Conservation (phyloP, 2,888 invertebrate species). For the Oithona nana region DNA sequence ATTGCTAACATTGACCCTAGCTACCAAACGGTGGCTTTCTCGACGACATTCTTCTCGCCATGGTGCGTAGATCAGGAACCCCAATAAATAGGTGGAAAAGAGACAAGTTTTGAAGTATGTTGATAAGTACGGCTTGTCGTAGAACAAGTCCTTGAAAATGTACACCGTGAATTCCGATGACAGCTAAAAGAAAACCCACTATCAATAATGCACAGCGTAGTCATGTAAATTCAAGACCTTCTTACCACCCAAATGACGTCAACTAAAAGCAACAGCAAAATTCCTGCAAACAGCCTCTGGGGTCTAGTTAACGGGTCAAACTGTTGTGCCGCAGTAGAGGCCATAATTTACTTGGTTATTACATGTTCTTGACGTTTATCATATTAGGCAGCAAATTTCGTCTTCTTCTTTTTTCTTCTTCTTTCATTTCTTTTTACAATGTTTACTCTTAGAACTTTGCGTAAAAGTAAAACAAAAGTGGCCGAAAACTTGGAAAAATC, state of each 20-base stretch:
- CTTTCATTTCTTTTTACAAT: no score
- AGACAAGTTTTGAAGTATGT: constrained; percentile 87
- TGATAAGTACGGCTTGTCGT: constrained; percentile 83
- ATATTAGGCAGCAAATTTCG: no score
- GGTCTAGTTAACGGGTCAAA: neutral
- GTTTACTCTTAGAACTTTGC: no score
- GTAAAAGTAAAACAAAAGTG: no score
- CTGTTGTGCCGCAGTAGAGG: no score
- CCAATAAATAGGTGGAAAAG: constrained; percentile 73
- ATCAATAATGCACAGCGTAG: neutral
- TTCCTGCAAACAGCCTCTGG: constrained; percentile 55
- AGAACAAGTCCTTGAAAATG: constrained; percentile 60
- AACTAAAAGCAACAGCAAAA: constrained; percentile 66
- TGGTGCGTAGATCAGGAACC: constrained; percentile 70
- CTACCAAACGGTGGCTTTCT: neutral
- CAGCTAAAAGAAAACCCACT: constrained; percentile 30
- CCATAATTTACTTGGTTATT: no score
- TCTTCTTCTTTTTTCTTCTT: no score
- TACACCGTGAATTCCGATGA: constrained; percentile 88
- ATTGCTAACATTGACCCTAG: no score
- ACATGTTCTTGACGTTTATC: no score
- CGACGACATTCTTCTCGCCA: constrained; percentile 50
- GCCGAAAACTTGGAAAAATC: no score
- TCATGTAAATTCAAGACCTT: neutral
- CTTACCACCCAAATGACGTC: constrained; percentile 72